phyloP scores from a whole-genome alignment of 2,113 vertebrate species.

The Oreocharis arfaki region DNA sequence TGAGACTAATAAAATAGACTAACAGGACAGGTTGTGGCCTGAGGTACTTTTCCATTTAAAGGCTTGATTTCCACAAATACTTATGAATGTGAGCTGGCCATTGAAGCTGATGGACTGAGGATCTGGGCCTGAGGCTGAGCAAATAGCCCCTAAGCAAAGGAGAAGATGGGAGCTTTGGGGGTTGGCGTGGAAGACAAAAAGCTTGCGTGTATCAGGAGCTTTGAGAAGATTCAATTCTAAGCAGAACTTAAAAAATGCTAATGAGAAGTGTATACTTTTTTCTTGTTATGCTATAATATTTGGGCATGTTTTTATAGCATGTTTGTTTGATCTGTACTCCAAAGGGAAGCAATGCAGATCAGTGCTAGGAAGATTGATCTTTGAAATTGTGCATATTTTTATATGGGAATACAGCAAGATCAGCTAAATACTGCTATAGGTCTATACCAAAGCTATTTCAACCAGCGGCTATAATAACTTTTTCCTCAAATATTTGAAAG shows the following conservation, averaged over 20 bases:
- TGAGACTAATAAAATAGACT: neutral
- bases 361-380: neutral
- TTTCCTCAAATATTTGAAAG: slow-evolving; percentile 44
- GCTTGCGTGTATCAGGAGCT: neutral
- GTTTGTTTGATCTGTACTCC: neutral
- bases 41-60: neutral
- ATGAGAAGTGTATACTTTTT: neutral
- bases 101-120: neutral
- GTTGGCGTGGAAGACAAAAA: neutral
- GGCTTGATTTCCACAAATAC: neutral
- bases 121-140: neutral
- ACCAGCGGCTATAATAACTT: slow-evolving; percentile 37
- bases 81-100: neutral
- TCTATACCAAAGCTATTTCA: slow-evolving; percentile 34
- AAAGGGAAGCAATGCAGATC: neutral
- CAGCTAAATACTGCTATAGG: neutral
- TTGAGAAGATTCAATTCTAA: neutral
- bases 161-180: neutral
- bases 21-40: neutral
- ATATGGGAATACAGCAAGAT: neutral
- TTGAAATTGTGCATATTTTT: neutral
- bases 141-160: neutral
- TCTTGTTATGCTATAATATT: neutral
- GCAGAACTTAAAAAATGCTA: neutral
- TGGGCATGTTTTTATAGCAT: neutral